Evolutionary conservation across 2,113 vertebrate genomes (phyloP), one percentile per base, ranked within the genome.

Genomic region (Bufo gargarizans): DNA sequence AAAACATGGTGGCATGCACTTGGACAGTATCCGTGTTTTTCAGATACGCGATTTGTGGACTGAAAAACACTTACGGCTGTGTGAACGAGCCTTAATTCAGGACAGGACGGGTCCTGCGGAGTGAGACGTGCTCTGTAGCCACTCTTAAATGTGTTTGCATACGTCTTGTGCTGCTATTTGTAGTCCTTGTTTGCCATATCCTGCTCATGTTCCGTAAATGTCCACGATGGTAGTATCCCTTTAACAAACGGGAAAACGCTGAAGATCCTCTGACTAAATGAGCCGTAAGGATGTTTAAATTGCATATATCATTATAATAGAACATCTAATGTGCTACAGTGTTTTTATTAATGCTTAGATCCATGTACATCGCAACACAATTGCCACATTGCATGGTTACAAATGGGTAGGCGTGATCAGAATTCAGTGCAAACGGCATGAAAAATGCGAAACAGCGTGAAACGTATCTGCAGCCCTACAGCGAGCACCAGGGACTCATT

Each of bases 401-500:
- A 59, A 61, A 43, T 72, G 53, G n/a, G 6, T 6, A 79, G 13
- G 6, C 47, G 0, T 80, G 9, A 74, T 19, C 59, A 9, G 56
- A 17, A 4, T 86, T 63, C 1, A 8, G n/a, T 22, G 67, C 78
- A 0, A 50, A 80, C 63, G 19, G 14, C 12, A 81, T 55, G 17
- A 67, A 77, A 16, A 33, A 20, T 19, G 14, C 49, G 11, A 0
- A 43, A 20, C 8, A 11, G 76, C 6, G 19, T 65, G 45, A 84
- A 71, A 69, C 49, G 55, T 53, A 71, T 84, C 67, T 55, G 63
- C 82, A 10, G 85, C 50, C n/a, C 45, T 55, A 84, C 63, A 55
- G 82, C 50, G 47, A 71, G 20, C 82, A 55, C 65, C 20, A 10
- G 82, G 59, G 82, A 84, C 65, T 69, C 49, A 71, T 84, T 71